phyloP scores from a whole-genome alignment of 23 tunicate species.

The Oikopleura dioica region DNA sequence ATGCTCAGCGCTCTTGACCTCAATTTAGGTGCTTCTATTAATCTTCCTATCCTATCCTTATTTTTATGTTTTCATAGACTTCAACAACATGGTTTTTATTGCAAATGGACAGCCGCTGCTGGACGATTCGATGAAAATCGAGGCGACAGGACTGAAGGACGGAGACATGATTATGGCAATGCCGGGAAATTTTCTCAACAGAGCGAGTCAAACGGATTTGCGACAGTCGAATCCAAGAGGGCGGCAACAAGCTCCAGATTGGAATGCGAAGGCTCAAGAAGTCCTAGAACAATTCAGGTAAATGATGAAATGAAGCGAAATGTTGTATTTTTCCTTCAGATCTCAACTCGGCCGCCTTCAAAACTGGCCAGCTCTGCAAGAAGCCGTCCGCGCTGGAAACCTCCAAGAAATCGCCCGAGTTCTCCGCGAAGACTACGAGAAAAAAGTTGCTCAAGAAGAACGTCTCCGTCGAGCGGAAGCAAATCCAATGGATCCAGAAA shows the following conservation, averaged over 20 bases:
- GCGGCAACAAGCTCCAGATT: no score
- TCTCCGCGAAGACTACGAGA: constrained; percentile 18
- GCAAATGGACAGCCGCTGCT: constrained; percentile 19
- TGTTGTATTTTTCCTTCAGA: no score
- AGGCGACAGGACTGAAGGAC: constrained; percentile 19
- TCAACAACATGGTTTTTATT: constrained; percentile 18
- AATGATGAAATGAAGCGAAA: constrained; percentile 4
- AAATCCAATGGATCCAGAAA: constrained; percentile 62
- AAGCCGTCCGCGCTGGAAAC: background rate
- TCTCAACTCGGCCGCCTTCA: no score
- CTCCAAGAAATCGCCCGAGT: background rate
- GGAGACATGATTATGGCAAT: constrained; percentile 34
- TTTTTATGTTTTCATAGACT: background rate
- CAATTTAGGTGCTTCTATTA: no score
- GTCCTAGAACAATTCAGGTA: constrained; percentile 33
- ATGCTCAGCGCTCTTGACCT: background rate
- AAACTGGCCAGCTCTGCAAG: background rate
- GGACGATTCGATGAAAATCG: constrained; percentile 18
- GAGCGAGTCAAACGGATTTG: background rate
- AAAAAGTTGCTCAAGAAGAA: constrained; percentile 18
- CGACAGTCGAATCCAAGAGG: background rate
- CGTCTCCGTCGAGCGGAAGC: constrained; percentile 26
- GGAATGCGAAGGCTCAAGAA: no score
- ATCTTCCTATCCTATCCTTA: no score
- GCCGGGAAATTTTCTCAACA: background rate